phyloP scores from a whole-genome alignment of 1,140 invertebrate genomes.

The Drosophila quadrilineata region DNA sequence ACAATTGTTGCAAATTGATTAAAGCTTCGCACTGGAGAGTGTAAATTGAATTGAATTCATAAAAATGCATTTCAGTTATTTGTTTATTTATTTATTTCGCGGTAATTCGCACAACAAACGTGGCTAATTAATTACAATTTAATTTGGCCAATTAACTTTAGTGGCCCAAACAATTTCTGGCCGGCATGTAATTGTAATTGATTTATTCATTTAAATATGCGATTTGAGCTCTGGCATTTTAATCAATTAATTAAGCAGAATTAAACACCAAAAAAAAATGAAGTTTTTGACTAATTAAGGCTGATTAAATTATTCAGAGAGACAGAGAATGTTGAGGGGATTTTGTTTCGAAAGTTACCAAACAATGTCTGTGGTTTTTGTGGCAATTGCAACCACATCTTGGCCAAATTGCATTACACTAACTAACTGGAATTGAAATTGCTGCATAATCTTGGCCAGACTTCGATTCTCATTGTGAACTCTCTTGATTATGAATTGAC shows the following conservation, averaged over 20 bases:
- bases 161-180: not conserved
- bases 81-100: not conserved
- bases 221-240: slow-evolving; percentile 17
- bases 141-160: slow-evolving; percentile 20
- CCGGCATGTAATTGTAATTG: slow-evolving; percentile 2
- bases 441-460: too few relatives aligned
- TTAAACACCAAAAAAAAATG: not conserved
- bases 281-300: not conserved
- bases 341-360: too few relatives aligned
- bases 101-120: not conserved
- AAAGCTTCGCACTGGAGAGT: not conserved
- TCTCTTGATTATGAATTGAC: not conserved
- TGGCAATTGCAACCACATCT: not conserved
- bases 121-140: slow-evolving; percentile 21
- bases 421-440: not conserved
- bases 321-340: too few relatives aligned
- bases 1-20: slow-evolving; percentile 27
- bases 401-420: not conserved
- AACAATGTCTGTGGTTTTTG: too few relatives aligned
- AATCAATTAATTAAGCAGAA: slow-evolving; percentile 20
- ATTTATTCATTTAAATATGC: slow-evolving; percentile 2
- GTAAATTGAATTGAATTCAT: slow-evolving; percentile 1
- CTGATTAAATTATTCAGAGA: slow-evolving; percentile 17
- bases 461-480: too few relatives aligned
- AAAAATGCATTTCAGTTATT: not conserved